A percentile compares a stretch with the other conserved stretches of the same genome.
Conservation (phyloP, 1,140 invertebrate species). For the Mercenaria mercenaria region DNA sequence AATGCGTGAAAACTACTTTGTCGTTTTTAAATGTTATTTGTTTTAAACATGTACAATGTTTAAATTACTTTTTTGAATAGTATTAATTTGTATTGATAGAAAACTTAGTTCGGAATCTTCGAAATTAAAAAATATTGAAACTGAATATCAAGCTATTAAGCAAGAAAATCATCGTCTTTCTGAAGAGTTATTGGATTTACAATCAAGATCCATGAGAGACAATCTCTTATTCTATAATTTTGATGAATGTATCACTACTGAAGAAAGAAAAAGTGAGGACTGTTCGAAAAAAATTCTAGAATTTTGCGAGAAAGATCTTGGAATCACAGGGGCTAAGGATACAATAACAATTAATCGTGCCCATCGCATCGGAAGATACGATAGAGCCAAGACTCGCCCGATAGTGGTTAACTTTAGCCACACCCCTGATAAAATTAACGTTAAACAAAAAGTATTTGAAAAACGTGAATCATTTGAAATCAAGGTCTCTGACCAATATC, state of each 20-base stretch:
- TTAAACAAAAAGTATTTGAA: not conserved
- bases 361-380: not conserved
- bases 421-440: not conserved
- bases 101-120: no score
- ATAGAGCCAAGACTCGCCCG: not conserved
- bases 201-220: not conserved
- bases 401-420: slow-evolving; percentile 29
- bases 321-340: not conserved
- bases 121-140: no score
- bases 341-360: not conserved
- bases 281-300: not conserved
- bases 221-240: not conserved
- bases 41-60: no score
- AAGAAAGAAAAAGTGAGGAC: not conserved
- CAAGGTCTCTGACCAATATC: not conserved
- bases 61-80: no score
- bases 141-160: not conserved
- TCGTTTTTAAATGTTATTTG: no score
- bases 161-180: not conserved
- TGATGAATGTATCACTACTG: not conserved
- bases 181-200: not conserved
- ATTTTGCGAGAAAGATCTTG: not conserved
- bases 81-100: no score
- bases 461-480: not conserved
- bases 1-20: no score